Conservation (phyloP, 1,140 invertebrate genomes). For the Anagrus nilaparvatae region DNA sequence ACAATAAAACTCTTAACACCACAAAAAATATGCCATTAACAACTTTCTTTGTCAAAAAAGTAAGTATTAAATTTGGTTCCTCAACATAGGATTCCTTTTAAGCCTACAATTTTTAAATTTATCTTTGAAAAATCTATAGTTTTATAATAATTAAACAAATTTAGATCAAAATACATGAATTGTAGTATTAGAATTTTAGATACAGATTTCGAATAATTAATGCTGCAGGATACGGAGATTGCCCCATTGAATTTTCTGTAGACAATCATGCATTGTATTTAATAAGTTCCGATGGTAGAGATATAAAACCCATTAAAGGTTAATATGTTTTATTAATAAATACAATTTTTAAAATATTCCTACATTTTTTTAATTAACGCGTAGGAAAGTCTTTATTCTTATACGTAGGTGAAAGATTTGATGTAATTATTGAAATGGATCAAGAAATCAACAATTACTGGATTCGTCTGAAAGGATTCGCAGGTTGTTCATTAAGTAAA, state of each 20-base stretch:
- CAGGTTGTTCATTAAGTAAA: conserved; percentile 74
- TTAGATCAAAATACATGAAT: no score
- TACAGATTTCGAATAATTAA: conserved; percentile 80
- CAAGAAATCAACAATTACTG: conserved; percentile 69
- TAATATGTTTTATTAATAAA: conserved; percentile 17
- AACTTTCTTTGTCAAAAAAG: conserved; percentile 48
- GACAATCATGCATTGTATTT: conserved; percentile 73
- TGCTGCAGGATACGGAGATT: conserved; percentile 79
- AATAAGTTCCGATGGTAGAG: conserved; percentile 71
- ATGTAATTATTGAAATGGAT: conserved; percentile 71
- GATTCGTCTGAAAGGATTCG: conserved; percentile 72
- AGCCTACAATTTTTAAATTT: no score
- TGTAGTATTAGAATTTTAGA: conserved; percentile 63
- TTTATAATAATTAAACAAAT: no score
- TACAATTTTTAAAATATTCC: background rate
- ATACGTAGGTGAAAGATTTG: conserved; percentile 79
- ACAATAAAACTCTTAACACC: no score
- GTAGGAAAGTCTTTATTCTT: conserved; percentile 67
- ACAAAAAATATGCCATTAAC: conserved; percentile 50
- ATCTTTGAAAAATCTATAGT: no score
- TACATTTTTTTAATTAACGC: no score
- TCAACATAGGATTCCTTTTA: no score
- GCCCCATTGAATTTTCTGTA: conserved; percentile 75
- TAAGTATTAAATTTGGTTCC: no score
- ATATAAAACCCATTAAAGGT: conserved; percentile 67